Percentiles rank a stretch among this genome's conserved stretches.
These are phyloP conservation scores for Xestia c-nigrum DNA, from an alignment of 2,888 invertebrate genomes.

Conservation along the genomic window DNA sequence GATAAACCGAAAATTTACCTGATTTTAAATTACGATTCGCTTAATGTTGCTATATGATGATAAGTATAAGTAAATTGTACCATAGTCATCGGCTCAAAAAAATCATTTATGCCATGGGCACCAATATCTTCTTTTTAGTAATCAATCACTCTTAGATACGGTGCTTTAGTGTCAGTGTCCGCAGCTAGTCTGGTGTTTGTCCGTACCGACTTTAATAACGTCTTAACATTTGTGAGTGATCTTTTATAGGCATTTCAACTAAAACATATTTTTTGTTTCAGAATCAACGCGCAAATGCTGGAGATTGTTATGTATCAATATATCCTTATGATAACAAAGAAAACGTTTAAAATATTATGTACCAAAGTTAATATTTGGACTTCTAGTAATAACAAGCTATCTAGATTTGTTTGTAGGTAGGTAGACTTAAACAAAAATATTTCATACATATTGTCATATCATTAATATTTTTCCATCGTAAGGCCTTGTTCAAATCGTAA, in stretches of 20 bases:
- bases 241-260: not conserved
- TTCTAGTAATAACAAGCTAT: conserved; percentile 67
- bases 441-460: conserved; percentile 28
- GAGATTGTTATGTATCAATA: conserved; percentile 65
- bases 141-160: not conserved
- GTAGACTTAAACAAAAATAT: conserved; percentile 58
- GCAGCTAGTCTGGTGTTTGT: too few relatives aligned
- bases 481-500: conserved; percentile 43
- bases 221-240: not conserved
- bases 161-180: not conserved
- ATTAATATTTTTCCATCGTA: conserved; percentile 29
- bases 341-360: conserved; percentile 65
- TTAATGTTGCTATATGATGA: not conserved
- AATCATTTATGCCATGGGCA: not conserved
- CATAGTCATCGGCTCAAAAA: not conserved
- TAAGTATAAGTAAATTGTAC: not conserved
- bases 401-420: conserved; percentile 64
- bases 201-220: too few relatives aligned
- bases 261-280: conserved; percentile 63
- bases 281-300: conserved; percentile 61
- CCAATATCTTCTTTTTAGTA: not conserved
- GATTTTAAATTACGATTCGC: not conserved
- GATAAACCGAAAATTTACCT: not conserved
- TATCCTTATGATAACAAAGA: conserved; percentile 64
- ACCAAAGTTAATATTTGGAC: conserved; percentile 79